A percentile compares a stretch with the other conserved stretches of the same genome.
These are phyloP conservation scores for Pitta sordida DNA, from an alignment of 2,113 vertebrate genomes.

Conservation along the genomic window DNA sequence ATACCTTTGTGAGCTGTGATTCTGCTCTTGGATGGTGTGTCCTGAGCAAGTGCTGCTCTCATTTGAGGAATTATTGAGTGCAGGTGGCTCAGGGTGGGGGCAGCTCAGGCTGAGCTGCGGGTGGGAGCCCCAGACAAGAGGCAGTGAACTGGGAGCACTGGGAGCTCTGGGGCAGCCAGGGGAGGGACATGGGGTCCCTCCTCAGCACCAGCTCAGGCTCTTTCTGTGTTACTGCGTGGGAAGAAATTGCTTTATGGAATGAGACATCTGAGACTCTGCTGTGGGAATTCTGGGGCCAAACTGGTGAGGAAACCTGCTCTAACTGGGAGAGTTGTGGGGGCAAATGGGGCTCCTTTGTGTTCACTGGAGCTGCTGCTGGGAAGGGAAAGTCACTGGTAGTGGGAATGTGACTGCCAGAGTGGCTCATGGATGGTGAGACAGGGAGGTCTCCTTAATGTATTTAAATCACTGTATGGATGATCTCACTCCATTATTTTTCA, in stretches of 20 bases:
- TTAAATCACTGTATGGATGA: background rate
- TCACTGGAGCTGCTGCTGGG: background rate
- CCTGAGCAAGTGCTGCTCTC: background rate
- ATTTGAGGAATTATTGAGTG: no score
- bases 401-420: background rate
- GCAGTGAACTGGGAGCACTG: background rate
- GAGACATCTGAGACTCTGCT: background rate
- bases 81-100: no score
- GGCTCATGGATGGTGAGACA: background rate
- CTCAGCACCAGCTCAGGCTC: background rate
- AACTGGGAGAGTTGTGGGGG: background rate
- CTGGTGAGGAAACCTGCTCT: background rate
- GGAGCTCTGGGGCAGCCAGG: background rate
- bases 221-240: background rate
- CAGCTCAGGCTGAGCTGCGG: no score
- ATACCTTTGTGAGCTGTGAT: background rate
- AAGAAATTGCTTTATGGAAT: fast-evolving
- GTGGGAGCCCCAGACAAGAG: background rate
- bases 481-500: constrained; percentile 42
- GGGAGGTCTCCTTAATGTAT: fast-evolving
- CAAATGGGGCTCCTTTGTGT: background rate
- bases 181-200: background rate
- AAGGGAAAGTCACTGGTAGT: background rate
- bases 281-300: background rate
- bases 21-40: background rate